Percentiles rank a stretch among this genome's conserved stretches.
phyloP scores from a whole-genome alignment of 2,888 invertebrate species.

The Eristalinus sepulchralis region DNA sequence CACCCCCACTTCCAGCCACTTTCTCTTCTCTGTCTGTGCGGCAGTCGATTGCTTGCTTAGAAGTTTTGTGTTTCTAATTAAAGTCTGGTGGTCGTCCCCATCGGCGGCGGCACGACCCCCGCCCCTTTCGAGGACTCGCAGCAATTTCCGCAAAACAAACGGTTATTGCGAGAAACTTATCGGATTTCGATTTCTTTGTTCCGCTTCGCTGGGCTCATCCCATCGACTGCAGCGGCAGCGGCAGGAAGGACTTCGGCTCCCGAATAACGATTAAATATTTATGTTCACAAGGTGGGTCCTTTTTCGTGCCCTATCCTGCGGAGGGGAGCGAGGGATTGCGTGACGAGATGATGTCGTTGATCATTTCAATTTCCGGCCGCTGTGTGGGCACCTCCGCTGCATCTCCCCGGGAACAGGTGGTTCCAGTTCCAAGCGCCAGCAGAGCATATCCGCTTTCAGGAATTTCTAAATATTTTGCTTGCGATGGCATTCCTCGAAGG shows the following conservation, averaged over 20 bases:
- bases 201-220: neutral
- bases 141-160: neutral
- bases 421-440: neutral
- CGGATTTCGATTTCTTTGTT: neutral
- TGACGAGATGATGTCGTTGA: too few relatives aligned
- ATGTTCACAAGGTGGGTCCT: neutral
- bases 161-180: constrained; percentile 18
- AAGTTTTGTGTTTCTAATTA: constrained; percentile 33
- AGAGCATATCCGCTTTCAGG: neutral
- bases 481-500: neutral
- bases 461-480: constrained; percentile 21
- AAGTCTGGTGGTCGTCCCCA: constrained; percentile 1
- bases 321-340: neutral
- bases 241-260: neutral
- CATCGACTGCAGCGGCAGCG: neutral
- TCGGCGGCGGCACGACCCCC: neutral
- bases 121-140: neutral
- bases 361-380: neutral
- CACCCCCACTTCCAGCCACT: too few relatives aligned
- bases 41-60: constrained; percentile 26
- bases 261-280: constrained; percentile 8
- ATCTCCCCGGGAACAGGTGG: constrained; percentile 22
- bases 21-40: too few relatives aligned
- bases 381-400: neutral
- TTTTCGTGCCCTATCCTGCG: neutral